A percentile compares a stretch with the other conserved stretches of the same genome.
phyloP scores from a whole-genome alignment of 2,113 vertebrate genomes.

The Oreotrochilus melanogaster region DNA sequence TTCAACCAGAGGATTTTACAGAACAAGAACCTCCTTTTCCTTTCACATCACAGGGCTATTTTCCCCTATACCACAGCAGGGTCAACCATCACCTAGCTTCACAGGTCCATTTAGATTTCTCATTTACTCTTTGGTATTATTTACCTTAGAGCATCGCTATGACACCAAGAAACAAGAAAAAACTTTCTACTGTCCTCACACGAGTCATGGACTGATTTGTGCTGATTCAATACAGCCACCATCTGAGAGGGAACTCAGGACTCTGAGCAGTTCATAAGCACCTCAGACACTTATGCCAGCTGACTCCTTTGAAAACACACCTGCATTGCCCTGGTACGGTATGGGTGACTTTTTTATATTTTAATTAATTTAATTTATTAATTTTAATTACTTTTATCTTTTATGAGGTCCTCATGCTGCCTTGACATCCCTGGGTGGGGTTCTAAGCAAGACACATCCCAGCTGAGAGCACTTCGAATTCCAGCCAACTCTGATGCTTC shows the following conservation, averaged over 20 bases:
- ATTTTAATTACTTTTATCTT: too few relatives aligned
- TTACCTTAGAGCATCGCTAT: background rate
- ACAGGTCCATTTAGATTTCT: background rate
- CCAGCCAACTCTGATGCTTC: background rate
- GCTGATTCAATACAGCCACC: background rate
- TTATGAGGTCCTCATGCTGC: background rate
- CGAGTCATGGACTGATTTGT: background rate
- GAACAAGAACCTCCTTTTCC: background rate
- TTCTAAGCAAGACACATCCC: background rate
- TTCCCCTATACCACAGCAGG: background rate
- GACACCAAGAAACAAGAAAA: background rate
- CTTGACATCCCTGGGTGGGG: background rate
- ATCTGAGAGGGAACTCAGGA: background rate
- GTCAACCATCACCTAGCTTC: background rate
- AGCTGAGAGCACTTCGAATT: rapidly evolving
- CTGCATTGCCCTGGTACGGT: background rate
- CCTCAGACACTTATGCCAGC: background rate
- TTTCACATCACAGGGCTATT: background rate
- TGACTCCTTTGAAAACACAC: background rate
- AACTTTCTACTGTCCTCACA: background rate
- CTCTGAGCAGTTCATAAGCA: background rate
- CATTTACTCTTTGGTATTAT: background rate
- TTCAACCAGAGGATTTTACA: conserved; percentile 34
- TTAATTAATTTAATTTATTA: too few relatives aligned
- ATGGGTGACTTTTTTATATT: too few relatives aligned